Percentiles rank a stretch among this genome's conserved stretches.
These are phyloP conservation scores for Lytechinus variegatus DNA, from an alignment of 35 echinoderm and acorn worm species.

Conservation along the genomic window DNA sequence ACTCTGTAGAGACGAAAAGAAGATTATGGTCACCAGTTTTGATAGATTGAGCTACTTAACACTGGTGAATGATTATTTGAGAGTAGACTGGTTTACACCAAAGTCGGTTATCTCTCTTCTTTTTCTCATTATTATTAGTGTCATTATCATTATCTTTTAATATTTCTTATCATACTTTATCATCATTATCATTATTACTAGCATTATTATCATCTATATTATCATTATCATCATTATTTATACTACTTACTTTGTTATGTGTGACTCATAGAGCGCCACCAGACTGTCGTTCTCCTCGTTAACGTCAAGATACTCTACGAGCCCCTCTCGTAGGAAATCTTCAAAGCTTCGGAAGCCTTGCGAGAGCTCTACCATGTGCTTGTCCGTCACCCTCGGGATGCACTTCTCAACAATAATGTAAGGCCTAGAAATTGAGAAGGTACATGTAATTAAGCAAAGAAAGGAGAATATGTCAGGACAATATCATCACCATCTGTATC, in stretches of 20 bases:
- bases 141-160: too few species aligned
- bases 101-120: constrained; percentile 87
- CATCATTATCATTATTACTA: too few species aligned
- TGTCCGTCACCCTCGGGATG: constrained; percentile 70
- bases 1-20: background rate
- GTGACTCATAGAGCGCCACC: constrained; percentile 87
- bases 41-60: background rate
- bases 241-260: constrained; percentile 79
- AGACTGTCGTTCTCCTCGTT: constrained; percentile 96
- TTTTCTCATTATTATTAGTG: too few species aligned
- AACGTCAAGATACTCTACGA: constrained; percentile 96
- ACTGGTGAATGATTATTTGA: too few species aligned
- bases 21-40: background rate
- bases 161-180: too few species aligned
- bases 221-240: too few species aligned
- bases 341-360: constrained; percentile 94
- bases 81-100: constrained; percentile 73
- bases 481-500: too few species aligned
- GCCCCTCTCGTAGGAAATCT: constrained; percentile 90
- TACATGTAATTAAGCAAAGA: background rate
- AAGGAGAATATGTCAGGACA: background rate
- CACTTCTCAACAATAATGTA: constrained; percentile 94
- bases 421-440: constrained; percentile 59
- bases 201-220: too few species aligned
- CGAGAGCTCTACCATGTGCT: constrained; percentile 86